Evolutionary conservation across 2,797 vertebrate genomes (phyloP).

Genomic region (Leuciscus waleckii): DNA sequence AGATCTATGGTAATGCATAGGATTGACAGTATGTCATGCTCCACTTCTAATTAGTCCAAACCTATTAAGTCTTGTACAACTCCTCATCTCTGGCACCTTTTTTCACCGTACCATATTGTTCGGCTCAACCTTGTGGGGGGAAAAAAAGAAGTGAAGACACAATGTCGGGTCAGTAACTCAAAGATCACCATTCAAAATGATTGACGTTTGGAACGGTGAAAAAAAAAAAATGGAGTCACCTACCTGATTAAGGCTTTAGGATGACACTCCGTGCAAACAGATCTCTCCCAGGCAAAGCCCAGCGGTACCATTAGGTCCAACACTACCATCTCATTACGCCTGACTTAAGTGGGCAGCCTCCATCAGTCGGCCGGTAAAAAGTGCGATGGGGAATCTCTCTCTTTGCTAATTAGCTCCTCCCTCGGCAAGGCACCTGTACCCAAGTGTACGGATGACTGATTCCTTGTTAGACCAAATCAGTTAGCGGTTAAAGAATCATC

Average conservation of each 20-base stretch:
- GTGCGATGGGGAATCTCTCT: slow-evolving; percentile 73
- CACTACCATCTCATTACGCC: slow-evolving; percentile 84
- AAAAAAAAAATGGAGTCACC: slow-evolving; percentile 72
- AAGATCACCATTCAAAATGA: slow-evolving; percentile 70
- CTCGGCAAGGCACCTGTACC: slow-evolving; percentile 81
- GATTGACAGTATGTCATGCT: slow-evolving; percentile 61
- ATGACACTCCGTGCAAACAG: slow-evolving; percentile 85
- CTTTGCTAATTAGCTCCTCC: slow-evolving; percentile 85
- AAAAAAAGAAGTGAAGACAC: slow-evolving; percentile 31
- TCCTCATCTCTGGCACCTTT: slow-evolving; percentile 2
- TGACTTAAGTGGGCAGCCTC: slow-evolving; percentile 81
- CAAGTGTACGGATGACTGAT: slow-evolving; percentile 57
- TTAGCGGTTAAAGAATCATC: slow-evolving; percentile 56
- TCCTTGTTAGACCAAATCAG: slow-evolving; percentile 63
- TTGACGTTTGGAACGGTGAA: slow-evolving; percentile 83
- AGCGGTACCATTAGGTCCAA: slow-evolving; percentile 84
- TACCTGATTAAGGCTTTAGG: slow-evolving; percentile 84
- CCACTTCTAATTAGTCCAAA: slow-evolving; percentile 60
- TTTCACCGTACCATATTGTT: slow-evolving; percentile 14
- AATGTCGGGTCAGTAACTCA: slow-evolving; percentile 56
- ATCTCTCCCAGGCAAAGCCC: slow-evolving; percentile 83
- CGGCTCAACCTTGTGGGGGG: slow-evolving; percentile 14
- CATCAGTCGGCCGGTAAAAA: slow-evolving; percentile 78
- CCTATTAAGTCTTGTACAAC: slow-evolving; percentile 57
- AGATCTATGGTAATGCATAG: slow-evolving; percentile 60